These are phyloP conservation scores for Montipora cactus DNA, from an alignment of 64 coral and sea anemone species.

Conservation along the genomic window DNA sequence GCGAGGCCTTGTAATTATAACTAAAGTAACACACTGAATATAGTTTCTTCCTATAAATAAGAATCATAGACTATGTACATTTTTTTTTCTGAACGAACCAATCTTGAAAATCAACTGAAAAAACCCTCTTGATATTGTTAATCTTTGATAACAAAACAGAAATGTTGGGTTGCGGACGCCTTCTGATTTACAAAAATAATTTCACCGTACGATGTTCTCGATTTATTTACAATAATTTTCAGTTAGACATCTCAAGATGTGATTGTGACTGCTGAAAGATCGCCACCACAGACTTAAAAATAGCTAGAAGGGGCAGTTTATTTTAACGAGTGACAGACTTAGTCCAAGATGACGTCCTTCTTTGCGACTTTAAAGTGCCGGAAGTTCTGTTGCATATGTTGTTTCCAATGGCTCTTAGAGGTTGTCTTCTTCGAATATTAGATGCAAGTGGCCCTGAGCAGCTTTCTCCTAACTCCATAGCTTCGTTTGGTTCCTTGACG, in stretches of 20 bases:
- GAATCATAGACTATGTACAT: too few relatives aligned
- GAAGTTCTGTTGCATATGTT: neutral
- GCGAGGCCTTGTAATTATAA: neutral
- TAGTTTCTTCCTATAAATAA: neutral
- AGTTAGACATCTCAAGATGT: neutral
- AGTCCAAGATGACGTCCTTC: conserved; percentile 20
- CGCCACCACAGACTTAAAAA: too few relatives aligned
- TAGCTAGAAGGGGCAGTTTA: too few relatives aligned
- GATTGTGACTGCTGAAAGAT: too few relatives aligned
- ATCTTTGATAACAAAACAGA: neutral
- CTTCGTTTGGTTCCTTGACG: conserved; percentile 35
- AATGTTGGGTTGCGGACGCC: neutral
- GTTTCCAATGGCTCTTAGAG: conserved; percentile 81
- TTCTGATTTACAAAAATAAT: neutral
- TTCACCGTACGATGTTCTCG: neutral
- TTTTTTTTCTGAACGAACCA: too few relatives aligned
- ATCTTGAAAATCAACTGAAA: too few relatives aligned
- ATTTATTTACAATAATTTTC: neutral
- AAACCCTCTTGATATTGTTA: neutral
- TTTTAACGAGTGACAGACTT: conserved; percentile 1
- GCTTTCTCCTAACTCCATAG: conserved; percentile 16
- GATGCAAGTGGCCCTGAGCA: neutral
- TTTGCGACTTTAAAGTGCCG: conserved; percentile 9
- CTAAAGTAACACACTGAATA: neutral
- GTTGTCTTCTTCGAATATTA: conserved; percentile 36